Percentiles rank a stretch among this genome's conserved stretches.
Conservation (phyloP, 2,888 invertebrate genomes). For the Melitaea athalia region DNA sequence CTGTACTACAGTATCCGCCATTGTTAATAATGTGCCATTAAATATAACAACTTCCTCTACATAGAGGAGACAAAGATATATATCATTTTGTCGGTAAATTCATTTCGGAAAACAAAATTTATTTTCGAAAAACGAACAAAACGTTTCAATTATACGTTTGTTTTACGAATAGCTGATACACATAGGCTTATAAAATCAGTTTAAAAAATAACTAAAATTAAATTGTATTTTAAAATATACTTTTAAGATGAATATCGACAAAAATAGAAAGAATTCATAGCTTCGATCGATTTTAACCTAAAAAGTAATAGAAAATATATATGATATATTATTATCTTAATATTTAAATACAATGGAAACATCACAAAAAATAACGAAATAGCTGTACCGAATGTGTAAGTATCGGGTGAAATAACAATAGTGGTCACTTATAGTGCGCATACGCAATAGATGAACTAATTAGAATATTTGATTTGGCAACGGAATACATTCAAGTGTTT, state of each 20-base stretch:
- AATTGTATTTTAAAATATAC: too few species aligned
- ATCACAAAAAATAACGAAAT: conserved; percentile 13
- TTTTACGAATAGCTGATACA: background rate
- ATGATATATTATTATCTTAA: background rate
- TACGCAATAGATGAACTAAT: conserved; percentile 35
- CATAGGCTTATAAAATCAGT: background rate
- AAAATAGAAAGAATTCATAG: too few species aligned
- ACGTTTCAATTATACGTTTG: background rate
- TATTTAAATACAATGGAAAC: conserved; percentile 15
- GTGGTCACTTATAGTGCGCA: conserved; percentile 16
- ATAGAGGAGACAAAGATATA: background rate
- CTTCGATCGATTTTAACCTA: background rate
- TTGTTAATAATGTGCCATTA: conserved; percentile 35
- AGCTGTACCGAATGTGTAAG: conserved; percentile 12
- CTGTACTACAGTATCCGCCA: conserved; percentile 28
- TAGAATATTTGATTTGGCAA: conserved; percentile 40
- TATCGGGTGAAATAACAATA: conserved; percentile 26
- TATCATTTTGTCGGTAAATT: background rate
- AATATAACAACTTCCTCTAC: conserved; percentile 36
- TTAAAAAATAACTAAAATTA: background rate
- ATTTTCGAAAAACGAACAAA: background rate
- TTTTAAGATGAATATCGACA: too few species aligned
- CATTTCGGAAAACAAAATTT: background rate
- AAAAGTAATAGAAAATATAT: background rate
- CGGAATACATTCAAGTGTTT: conserved; percentile 29